phyloP scores from a whole-genome alignment of 2,113 vertebrate genomes.

The Platysteira castanea region DNA sequence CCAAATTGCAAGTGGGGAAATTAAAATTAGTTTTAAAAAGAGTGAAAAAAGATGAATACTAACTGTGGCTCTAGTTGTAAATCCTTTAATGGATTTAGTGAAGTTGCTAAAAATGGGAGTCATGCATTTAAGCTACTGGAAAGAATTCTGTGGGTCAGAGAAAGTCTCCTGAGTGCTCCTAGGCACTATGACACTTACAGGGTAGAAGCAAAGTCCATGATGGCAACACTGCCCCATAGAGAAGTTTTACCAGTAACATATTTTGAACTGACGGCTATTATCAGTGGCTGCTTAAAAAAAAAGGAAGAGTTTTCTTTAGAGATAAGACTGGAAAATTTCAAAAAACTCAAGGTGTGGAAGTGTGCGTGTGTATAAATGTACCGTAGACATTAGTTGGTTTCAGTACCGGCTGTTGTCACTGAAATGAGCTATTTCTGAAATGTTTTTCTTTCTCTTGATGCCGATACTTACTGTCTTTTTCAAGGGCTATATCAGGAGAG shows the following conservation, averaged over 20 bases:
- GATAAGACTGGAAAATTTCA: not conserved
- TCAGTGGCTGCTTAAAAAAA: not conserved
- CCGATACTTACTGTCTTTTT: not conserved
- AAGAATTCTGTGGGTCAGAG: not conserved
- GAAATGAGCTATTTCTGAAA: not conserved
- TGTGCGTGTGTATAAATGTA: too few species aligned
- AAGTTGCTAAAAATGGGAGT: not conserved
- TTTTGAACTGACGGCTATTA: not conserved
- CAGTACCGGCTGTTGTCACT: accelerated
- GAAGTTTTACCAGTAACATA: not conserved
- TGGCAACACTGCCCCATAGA: accelerated
- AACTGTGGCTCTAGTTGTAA: not conserved
- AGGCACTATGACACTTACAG: not conserved
- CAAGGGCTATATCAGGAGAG: not conserved
- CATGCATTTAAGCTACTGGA: not conserved
- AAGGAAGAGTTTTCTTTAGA: not conserved
- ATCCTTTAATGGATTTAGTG: not conserved
- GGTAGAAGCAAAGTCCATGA: not conserved
- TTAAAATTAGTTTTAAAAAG: not conserved
- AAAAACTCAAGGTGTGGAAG: not conserved
- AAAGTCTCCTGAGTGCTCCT: not conserved
- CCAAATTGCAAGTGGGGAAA: not conserved
- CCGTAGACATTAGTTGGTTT: not conserved
- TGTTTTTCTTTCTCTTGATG: not conserved
- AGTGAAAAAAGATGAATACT: not conserved